Base-by-base conservation (phyloP, 2,888 invertebrate genomes). In the Spatulosminthurus flaviceps region DNA sequence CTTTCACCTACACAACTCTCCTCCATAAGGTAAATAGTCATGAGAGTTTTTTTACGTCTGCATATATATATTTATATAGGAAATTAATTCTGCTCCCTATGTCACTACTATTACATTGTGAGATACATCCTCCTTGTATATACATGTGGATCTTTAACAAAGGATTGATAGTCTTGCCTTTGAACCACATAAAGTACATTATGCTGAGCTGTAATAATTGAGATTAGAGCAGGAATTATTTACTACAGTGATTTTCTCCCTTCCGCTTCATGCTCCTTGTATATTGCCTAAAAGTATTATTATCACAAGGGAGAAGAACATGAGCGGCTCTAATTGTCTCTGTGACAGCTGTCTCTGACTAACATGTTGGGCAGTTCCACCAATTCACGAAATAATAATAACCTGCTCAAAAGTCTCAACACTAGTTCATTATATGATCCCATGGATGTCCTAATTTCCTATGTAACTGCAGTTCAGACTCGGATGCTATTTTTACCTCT, bases 321-420 rank as follows among this genome's bases (percentile, higher is more conserved):
- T 51, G 51, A 51, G 28, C 66, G 51, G 51, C 2, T 72, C 72
- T 74, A 74, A 74, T 74, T 74, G 61, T n/a, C 29, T 74, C 29
- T 9, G 51, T 74, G 74, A 74, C 61, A 74, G 60, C 74, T 74
- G 74, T 74, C 74, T 74, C 74, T 29, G 13, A 51, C 73, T 73
- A n/a, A n/a, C n/a, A 43, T 29, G n/a, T 34, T 70, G 34, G 70
- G 70, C 21, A 34, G 70, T 29, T 22, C 70, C 42, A 9, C 41
- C 42, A 70, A 70, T 70, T 70, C 29, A 19, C 70, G n/a, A 9
- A 34, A n/a, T 70, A 70, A 70, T 70, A 29, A 70, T 70, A 70
- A 70, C 70, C 70, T 70, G 70, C 42, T 70, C 41, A 19, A n/a
- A n/a, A 16, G 29, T 41, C 70, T 41, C 41, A n/a, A n/a, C 34